Conservation (phyloP, 2,113 vertebrate genomes). For the Regulus satrapa region DNA sequence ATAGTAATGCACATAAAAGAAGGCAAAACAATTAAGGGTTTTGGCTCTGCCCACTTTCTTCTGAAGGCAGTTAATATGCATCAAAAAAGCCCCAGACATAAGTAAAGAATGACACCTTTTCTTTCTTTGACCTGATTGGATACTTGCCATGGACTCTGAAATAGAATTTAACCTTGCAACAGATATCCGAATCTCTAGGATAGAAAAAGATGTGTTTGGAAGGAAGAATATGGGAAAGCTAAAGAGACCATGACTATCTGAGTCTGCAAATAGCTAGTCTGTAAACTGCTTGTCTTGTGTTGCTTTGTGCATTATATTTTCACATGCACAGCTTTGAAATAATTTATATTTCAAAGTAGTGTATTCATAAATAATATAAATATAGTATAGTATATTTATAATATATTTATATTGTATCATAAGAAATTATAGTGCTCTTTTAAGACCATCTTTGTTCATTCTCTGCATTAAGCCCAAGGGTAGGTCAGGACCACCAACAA, state of each 20-base stretch:
- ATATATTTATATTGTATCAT: no score
- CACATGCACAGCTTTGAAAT: neutral
- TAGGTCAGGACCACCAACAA: neutral
- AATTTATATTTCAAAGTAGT: no score
- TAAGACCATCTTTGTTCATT: neutral
- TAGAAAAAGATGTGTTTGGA: neutral
- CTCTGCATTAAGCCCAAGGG: neutral
- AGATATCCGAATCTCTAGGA: neutral
- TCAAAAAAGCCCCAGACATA: neutral
- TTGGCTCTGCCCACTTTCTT: neutral
- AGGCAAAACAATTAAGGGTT: neutral
- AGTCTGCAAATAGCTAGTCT: neutral
- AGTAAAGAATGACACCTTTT: neutral
- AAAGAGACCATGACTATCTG: neutral
- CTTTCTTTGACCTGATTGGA: neutral
- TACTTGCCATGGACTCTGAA: neutral
- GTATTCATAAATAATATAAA: no score
- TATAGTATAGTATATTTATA: no score
- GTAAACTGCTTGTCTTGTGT: neutral
- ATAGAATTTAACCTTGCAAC: neutral
- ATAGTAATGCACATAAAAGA: neutral
- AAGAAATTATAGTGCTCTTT: neutral
- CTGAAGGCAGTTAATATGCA: neutral
- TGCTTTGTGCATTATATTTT: neutral
- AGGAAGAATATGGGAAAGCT: neutral